Conservation (phyloP, 2,888 invertebrate species). For the Tetranychus truncatus region DNA sequence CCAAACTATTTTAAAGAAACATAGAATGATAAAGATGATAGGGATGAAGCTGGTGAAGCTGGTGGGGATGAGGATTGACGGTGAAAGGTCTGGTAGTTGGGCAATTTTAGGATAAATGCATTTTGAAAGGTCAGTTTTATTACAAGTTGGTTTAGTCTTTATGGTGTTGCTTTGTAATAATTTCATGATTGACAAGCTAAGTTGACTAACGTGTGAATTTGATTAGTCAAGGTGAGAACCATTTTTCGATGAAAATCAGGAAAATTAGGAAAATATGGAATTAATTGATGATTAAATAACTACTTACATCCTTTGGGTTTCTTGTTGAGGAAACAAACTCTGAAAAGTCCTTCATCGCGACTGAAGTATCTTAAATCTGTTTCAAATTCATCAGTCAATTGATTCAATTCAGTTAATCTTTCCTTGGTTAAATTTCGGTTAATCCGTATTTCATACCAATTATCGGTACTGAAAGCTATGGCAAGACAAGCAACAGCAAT, state of each 20-base stretch:
- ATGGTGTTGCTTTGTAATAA: too few species aligned
- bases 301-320: conserved; percentile 41
- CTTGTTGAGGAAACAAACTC: conserved; percentile 82
- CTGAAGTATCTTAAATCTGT: conserved; percentile 72
- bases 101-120: too few species aligned
- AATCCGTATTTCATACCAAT: conserved; percentile 87
- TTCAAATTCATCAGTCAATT: conserved; percentile 41
- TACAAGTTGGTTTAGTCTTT: too few species aligned
- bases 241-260: too few species aligned
- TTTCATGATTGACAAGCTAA: too few species aligned
- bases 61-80: too few species aligned
- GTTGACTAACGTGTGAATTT: too few species aligned
- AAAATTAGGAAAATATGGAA: too few species aligned
- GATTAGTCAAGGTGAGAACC: too few species aligned
- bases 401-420: conserved; percentile 43
- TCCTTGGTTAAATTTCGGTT: conserved; percentile 52
- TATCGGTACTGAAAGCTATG: conserved; percentile 87
- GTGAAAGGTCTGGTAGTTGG: too few species aligned
- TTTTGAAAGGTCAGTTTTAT: too few species aligned
- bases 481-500: conserved; percentile 77
- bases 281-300: neutral
- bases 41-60: neutral
- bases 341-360: conserved; percentile 76
- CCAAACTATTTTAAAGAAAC: neutral
- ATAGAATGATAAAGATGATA: neutral